Percentiles rank a stretch among this genome's conserved stretches.
Conservation (phyloP, 2,888 invertebrate species). For the Dione juno region DNA sequence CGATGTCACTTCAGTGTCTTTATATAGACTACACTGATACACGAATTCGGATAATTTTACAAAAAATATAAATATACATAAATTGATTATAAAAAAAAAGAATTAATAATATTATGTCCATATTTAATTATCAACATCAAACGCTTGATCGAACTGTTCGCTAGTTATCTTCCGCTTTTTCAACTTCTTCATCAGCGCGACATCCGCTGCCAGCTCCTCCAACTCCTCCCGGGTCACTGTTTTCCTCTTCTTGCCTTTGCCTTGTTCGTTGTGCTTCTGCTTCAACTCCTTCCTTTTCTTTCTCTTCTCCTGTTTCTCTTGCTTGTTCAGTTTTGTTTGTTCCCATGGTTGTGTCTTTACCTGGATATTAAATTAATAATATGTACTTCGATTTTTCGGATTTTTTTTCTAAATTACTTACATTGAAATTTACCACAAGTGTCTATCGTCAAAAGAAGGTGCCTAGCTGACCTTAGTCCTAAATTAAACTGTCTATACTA, state of each 20-base stretch:
- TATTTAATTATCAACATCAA: slow-evolving; percentile 75
- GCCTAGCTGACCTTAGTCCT: no score
- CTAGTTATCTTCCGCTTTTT: slow-evolving; percentile 91
- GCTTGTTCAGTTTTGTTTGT: slow-evolving; percentile 88
- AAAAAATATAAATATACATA: no score
- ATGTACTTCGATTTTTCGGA: no score
- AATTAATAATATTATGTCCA: slow-evolving; percentile 2
- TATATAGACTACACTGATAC: no score
- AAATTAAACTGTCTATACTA: no score
- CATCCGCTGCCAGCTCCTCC: slow-evolving; percentile 90
- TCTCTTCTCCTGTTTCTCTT: slow-evolving; percentile 85
- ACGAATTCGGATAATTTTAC: no score
- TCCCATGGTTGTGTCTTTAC: slow-evolving; percentile 89
- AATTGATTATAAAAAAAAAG: no score
- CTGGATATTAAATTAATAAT: slow-evolving; percentile 52
- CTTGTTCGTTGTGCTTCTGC: slow-evolving; percentile 75
- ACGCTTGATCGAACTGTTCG: slow-evolving; percentile 86
- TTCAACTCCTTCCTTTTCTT: slow-evolving; percentile 85
- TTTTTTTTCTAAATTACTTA: no score
- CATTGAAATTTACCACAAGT: no score
- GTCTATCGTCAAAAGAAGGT: no score
- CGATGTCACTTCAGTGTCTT: no score
- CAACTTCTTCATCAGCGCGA: slow-evolving; percentile 92
- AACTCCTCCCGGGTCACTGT: slow-evolving; percentile 88
- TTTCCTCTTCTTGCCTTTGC: slow-evolving; percentile 66